phyloP scores from a whole-genome alignment of 92 coral and sea anemone species.

The Epizoanthus stellaris region DNA sequence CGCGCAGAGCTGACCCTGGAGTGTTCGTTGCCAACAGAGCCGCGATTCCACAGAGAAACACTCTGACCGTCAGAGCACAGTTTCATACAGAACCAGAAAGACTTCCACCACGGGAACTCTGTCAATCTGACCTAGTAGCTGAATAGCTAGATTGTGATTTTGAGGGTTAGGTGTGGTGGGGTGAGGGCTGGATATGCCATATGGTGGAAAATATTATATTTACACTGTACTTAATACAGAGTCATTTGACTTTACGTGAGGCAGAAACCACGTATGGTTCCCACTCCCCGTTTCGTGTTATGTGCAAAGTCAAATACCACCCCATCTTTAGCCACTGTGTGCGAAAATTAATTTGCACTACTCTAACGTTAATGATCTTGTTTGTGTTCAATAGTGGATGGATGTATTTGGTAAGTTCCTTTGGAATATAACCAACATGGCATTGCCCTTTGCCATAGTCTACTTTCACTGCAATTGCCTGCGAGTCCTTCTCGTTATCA shows the following conservation, averaged over 20 bases:
- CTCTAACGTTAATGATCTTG: conserved; percentile 10
- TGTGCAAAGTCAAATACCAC: conserved; percentile 34
- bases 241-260: neutral
- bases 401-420: conserved; percentile 31
- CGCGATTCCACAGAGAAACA: conserved; percentile 45
- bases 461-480: conserved; percentile 36
- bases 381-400: conserved; percentile 20
- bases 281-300: conserved; percentile 49
- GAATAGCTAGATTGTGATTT: too few species aligned
- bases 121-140: too few species aligned
- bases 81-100: conserved; percentile 33
- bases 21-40: conserved; percentile 41
- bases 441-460: conserved; percentile 25
- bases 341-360: conserved; percentile 15
- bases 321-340: conserved; percentile 50
- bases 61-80: conserved; percentile 34
- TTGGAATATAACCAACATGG: conserved; percentile 44
- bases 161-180: too few species aligned
- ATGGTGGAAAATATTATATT: too few species aligned
- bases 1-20: conserved; percentile 45
- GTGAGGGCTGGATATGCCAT: too few species aligned
- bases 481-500: conserved; percentile 20
- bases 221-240: too few species aligned
- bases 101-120: conserved; percentile 13
- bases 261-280: conserved; percentile 42